Conservation (phyloP, 2,113 vertebrate species). For the Chinchilla lanigera region DNA sequence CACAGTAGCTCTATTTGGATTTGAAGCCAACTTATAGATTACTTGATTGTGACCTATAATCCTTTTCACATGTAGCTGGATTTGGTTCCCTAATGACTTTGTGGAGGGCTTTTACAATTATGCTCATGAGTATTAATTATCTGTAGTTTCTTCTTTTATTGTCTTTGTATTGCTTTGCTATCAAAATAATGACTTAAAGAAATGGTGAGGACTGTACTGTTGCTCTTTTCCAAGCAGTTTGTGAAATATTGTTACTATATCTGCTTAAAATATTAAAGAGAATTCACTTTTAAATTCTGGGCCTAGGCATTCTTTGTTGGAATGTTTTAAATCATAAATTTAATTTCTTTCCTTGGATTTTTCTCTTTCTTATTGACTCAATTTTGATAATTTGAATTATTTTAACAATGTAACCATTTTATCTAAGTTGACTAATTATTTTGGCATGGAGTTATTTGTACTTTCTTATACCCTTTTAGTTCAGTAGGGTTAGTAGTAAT, state of each 20-base stretch:
- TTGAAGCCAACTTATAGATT: background rate
- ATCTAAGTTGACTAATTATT: background rate
- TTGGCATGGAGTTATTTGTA: background rate
- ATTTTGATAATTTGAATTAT: background rate
- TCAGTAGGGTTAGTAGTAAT: background rate
- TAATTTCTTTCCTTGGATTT: background rate
- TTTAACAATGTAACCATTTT: background rate
- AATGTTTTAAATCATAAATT: background rate
- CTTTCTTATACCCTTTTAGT: background rate
- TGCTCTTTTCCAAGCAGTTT: background rate
- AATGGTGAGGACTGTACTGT: background rate
- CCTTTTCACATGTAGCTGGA: background rate
- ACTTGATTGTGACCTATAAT: background rate
- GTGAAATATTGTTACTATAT: background rate
- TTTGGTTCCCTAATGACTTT: background rate
- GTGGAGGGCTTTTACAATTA: background rate
- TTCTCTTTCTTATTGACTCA: background rate
- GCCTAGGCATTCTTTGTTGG: background rate
- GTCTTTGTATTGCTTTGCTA: background rate
- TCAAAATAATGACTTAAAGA: background rate
- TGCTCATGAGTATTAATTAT: background rate
- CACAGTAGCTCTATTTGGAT: background rate
- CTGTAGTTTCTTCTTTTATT: background rate
- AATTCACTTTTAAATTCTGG: background rate
- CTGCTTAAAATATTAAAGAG: background rate